Percentiles rank a stretch among this genome's conserved stretches.
These are phyloP conservation scores for Danaus chrysippus DNA, from an alignment of 2,888 invertebrate species.

Conservation along the genomic window DNA sequence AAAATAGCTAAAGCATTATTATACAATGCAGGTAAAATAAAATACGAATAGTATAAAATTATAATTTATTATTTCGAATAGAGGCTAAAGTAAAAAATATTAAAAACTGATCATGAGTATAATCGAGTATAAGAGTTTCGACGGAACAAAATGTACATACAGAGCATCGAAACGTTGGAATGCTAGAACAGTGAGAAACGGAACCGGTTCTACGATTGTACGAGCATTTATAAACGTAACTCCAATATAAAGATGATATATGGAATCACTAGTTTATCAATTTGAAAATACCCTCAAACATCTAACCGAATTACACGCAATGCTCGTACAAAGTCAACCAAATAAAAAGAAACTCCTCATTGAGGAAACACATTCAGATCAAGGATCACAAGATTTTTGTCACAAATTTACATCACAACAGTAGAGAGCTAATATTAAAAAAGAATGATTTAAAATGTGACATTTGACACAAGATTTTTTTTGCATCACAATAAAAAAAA, in stretches of 20 bases:
- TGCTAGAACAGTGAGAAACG: constrained; percentile 27
- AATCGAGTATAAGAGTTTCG: constrained; percentile 42
- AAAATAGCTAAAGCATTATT: neutral
- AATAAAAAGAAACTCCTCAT: too few relatives aligned
- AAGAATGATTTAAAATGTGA: neutral
- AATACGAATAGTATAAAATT: constrained; percentile 58
- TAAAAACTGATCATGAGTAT: constrained; percentile 62
- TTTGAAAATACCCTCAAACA: too few relatives aligned
- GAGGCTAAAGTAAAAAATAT: constrained; percentile 64
- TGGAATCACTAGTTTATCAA: too few relatives aligned
- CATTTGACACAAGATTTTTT: too few relatives aligned
- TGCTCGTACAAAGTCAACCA: too few relatives aligned
- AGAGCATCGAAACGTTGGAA: constrained; percentile 37
- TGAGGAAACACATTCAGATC: constrained; percentile 19
- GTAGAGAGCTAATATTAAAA: constrained; percentile 33
- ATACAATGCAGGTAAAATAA: constrained; percentile 38
- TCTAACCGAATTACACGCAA: too few relatives aligned
- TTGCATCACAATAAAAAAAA: neutral
- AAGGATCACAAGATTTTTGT: constrained; percentile 28
- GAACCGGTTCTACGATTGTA: constrained; percentile 4
- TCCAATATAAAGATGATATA: too few relatives aligned
- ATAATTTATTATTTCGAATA: constrained; percentile 71
- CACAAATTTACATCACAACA: constrained; percentile 29
- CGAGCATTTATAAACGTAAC: too few relatives aligned
- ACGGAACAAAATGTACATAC: constrained; percentile 40